These are phyloP conservation scores for Cinclus mexicanus DNA, from an alignment of 2,113 vertebrate species.

Conservation along the genomic window DNA sequence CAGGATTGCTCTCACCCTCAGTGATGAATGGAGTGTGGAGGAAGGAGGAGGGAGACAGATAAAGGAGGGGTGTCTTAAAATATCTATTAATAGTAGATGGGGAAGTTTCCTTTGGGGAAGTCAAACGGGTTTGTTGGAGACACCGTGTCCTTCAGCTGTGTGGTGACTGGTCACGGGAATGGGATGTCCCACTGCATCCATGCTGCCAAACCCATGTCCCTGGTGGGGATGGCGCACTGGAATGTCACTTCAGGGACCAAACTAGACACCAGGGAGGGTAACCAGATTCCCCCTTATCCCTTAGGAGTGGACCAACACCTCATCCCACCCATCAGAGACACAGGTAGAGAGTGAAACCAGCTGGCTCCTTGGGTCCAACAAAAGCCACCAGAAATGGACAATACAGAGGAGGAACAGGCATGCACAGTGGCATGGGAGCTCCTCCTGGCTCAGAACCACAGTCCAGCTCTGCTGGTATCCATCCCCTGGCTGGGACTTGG, in stretches of 20 bases:
- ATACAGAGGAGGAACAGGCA: accelerated
- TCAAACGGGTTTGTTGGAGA: neutral
- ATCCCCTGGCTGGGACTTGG: neutral
- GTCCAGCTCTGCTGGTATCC: neutral
- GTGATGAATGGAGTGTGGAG: too few species aligned
- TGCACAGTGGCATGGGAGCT: neutral
- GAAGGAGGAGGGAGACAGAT: neutral
- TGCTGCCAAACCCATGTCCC: neutral
- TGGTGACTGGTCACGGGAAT: neutral
- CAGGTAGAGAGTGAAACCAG: neutral
- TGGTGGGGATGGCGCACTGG: neutral
- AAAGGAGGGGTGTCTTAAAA: neutral
- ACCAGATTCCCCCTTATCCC: neutral
- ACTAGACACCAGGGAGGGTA: neutral
- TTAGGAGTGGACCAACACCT: neutral
- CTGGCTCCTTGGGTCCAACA: neutral
- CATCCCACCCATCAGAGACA: neutral
- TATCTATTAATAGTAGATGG: neutral
- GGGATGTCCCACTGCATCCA: neutral
- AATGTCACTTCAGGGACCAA: neutral
- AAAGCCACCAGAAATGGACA: neutral
- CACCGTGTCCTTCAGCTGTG: accelerated
- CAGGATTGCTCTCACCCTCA: neutral
- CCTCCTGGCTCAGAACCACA: neutral
- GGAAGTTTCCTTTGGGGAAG: neutral